Conservation (phyloP, 2,888 invertebrate species). For the Lordiphosa andalusiaca region DNA sequence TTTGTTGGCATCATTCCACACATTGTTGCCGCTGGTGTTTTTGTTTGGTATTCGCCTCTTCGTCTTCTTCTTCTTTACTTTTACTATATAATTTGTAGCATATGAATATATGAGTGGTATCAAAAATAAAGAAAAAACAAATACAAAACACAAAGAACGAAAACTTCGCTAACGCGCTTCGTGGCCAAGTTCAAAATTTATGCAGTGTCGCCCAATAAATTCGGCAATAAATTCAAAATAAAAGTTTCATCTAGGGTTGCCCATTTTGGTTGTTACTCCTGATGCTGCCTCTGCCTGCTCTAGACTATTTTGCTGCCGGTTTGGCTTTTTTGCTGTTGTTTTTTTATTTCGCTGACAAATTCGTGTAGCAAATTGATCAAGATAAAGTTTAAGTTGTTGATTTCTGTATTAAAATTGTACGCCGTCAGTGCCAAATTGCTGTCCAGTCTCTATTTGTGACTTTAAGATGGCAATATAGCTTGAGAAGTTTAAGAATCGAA, state of each 20-base stretch:
- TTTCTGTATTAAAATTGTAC: neutral
- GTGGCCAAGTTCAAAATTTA: conserved; percentile 72
- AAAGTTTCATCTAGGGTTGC: conserved; percentile 65
- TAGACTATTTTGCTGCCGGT: conserved; percentile 31
- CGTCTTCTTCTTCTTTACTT: conserved; percentile 59
- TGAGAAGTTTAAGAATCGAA: no score
- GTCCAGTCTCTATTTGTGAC: neutral
- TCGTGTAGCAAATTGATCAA: conserved; percentile 3
- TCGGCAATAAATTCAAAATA: conserved; percentile 73
- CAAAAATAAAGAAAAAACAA: conserved; percentile 29
- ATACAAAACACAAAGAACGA: conserved; percentile 29
- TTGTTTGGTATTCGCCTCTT: conserved; percentile 56
- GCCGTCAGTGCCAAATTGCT: neutral
- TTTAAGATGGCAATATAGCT: no score
- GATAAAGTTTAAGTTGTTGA: no score
- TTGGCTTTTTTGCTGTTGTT: neutral
- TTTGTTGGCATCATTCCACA: conserved; percentile 71
- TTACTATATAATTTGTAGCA: conserved; percentile 74
- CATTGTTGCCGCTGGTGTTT: conserved; percentile 69
- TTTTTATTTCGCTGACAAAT: conserved; percentile 5
- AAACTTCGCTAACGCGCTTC: conserved; percentile 43
- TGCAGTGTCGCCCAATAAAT: conserved; percentile 74
- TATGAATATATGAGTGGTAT: conserved; percentile 63
- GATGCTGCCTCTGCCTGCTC: conserved; percentile 32
- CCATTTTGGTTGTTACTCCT: conserved; percentile 32